Evolutionary conservation across 2,888 invertebrate genomes (phyloP).

Genomic region (Artemia sp.): DNA sequence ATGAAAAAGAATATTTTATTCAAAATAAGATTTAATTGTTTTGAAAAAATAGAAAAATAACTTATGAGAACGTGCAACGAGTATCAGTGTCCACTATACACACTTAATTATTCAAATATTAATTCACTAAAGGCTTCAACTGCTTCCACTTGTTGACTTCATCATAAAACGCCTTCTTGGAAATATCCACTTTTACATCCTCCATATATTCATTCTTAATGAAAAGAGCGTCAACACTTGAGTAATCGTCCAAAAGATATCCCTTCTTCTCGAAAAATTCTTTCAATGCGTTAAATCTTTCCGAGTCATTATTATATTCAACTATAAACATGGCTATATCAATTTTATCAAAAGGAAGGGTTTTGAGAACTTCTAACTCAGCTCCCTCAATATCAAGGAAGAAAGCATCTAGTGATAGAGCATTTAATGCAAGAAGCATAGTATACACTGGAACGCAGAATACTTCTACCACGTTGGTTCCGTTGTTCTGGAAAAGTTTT

Average conservation of each 20-base stretch:
- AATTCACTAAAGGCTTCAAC: not conserved
- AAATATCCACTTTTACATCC: not conserved
- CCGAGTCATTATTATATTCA: not conserved
- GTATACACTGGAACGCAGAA: constrained; percentile 8
- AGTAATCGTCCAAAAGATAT: not conserved
- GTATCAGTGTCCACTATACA: no score
- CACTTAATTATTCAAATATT: no score
- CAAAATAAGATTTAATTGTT: no score
- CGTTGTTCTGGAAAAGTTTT: not conserved
- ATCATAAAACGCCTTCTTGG: not conserved
- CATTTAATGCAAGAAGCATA: not conserved
- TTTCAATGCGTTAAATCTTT: not conserved
- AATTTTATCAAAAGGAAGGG: not conserved
- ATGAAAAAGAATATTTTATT: no score
- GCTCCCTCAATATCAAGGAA: constrained; percentile 1
- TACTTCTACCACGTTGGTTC: not conserved
- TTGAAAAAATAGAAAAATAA: no score
- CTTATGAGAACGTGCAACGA: no score
- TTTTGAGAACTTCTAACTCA: not conserved
- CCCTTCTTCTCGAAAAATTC: not conserved
- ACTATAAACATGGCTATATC: not conserved
- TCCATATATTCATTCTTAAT: constrained; percentile 4
- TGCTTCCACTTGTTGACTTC: not conserved
- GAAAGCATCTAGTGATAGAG: not conserved
- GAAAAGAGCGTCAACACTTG: not conserved